Percentiles rank a stretch among this genome's conserved stretches.
Conservation (phyloP, 2,888 invertebrate species). For the Didymodactylos carnosus region DNA sequence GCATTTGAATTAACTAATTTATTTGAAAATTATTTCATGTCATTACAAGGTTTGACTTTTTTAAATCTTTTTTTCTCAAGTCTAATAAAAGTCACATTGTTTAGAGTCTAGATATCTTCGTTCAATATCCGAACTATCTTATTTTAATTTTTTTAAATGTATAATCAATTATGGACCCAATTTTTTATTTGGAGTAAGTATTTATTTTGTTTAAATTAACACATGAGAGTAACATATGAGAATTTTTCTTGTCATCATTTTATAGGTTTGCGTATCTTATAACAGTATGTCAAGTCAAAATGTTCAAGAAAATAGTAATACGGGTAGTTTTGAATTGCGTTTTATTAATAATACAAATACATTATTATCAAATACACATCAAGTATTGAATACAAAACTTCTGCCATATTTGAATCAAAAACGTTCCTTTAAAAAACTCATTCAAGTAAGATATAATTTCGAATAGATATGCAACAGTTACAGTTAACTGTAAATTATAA, state of each 20-base stretch:
- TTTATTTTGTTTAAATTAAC: too few relatives aligned
- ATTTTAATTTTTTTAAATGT: neutral
- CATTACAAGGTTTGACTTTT: neutral
- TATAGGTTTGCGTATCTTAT: neutral
- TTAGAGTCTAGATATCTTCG: neutral
- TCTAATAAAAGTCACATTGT: neutral
- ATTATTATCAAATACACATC: neutral
- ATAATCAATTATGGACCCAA: neutral
- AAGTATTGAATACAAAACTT: neutral
- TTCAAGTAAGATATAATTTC: neutral
- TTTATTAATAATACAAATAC: neutral
- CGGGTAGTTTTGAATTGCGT: neutral
- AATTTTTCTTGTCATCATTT: neutral
- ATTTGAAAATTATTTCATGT: neutral
- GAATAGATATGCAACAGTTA: too few relatives aligned
- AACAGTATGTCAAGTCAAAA: too few relatives aligned
- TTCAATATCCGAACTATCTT: neutral
- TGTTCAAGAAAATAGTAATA: neutral
- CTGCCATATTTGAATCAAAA: neutral
- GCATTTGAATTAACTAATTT: neutral
- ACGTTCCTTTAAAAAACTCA: neutral
- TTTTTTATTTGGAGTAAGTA: neutral
- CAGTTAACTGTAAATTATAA: too few relatives aligned
- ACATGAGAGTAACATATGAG: too few relatives aligned
- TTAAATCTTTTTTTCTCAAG: neutral